phyloP scores from a whole-genome alignment of 2,113 vertebrate species.

The Neogobius melanostomus region DNA sequence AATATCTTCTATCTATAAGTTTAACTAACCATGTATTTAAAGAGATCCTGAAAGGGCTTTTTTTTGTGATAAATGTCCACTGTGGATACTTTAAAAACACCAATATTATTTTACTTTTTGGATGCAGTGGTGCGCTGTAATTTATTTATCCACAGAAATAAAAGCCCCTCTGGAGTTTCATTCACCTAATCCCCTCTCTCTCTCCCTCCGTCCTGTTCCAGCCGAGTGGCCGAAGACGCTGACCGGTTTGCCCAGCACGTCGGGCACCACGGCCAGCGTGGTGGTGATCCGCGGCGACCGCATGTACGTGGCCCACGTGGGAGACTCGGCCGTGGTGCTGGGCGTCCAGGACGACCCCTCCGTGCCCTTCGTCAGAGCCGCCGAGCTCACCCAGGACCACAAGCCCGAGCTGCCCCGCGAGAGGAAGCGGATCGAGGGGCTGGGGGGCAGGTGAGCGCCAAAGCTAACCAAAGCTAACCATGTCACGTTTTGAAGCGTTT shows the following conservation, averaged over 20 bases:
- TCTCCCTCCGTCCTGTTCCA: conserved; percentile 46
- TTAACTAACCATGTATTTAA: too few species aligned
- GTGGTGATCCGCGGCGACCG: conserved; percentile 90
- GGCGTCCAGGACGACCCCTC: conserved; percentile 88
- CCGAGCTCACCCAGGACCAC: conserved; percentile 96
- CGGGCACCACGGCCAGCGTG: conserved; percentile 93
- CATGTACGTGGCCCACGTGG: conserved; percentile 96
- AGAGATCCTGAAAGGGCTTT: too few species aligned
- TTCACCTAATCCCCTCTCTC: too few species aligned
- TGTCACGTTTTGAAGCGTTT: too few species aligned
- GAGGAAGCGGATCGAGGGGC: conserved; percentile 92
- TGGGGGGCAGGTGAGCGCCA: conserved; percentile 88
- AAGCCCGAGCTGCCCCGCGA: conserved; percentile 95
- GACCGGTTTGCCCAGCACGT: conserved; percentile 94
- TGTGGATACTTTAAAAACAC: too few species aligned
- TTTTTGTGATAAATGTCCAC: too few species aligned
- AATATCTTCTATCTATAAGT: too few species aligned
- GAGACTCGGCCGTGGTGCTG: conserved; percentile 92
- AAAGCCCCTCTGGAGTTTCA: too few species aligned
- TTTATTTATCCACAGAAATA: too few species aligned
- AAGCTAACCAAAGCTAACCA: neutral
- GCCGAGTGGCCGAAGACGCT: conserved; percentile 98
- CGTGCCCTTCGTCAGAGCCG: conserved; percentile 84
- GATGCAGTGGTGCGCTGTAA: too few species aligned
- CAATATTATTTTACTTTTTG: too few species aligned